Evolutionary conservation across 2,113 vertebrate species (phyloP), one percentile per base, ranked within the genome.

Genomic region (Orycteropus afer): DNA sequence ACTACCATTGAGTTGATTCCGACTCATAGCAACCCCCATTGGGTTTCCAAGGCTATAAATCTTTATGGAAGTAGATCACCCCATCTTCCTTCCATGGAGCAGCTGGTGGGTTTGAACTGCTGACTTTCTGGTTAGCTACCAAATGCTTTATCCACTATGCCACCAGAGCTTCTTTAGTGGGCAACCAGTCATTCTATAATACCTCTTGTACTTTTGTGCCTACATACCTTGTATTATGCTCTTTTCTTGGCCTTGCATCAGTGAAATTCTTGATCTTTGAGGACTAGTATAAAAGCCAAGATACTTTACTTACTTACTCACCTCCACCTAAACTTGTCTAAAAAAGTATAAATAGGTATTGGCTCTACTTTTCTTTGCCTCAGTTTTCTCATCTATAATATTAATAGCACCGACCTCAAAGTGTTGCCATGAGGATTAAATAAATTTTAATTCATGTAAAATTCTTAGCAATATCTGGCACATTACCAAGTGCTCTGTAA

Each of bases 71-170:
- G n/a, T n/a, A n/a, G n/a, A n/a, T n/a, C n/a, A n/a, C n/a, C n/a
- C n/a, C n/a, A n/a, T n/a, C n/a, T n/a, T n/a, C n/a, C n/a, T n/a
- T n/a, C n/a, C n/a, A n/a, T n/a, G n/a, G n/a, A n/a, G n/a, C n/a
- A n/a, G n/a, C n/a, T n/a, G n/a, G n/a, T n/a, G n/a, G n/a, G n/a
- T n/a, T n/a, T n/a, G n/a, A n/a, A n/a, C n/a, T n/a, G n/a, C n/a
- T n/a, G n/a, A n/a, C n/a, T n/a, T n/a, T n/a, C n/a, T n/a, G n/a
- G n/a, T n/a, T n/a, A n/a, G n/a, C n/a, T n/a, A n/a, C n/a, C n/a
- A n/a, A n/a, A n/a, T n/a, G n/a, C n/a, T 55, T 29, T 49, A 65
- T 22, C 34, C 32, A 14, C 0, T 1, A 47, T 0, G 0, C 29
- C 40, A 45, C 5, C 5, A 1, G n/a, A n/a, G n/a, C n/a, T n/a